phyloP scores from a whole-genome alignment of 2,113 vertebrate genomes.

The Vulpes ferrilata region DNA sequence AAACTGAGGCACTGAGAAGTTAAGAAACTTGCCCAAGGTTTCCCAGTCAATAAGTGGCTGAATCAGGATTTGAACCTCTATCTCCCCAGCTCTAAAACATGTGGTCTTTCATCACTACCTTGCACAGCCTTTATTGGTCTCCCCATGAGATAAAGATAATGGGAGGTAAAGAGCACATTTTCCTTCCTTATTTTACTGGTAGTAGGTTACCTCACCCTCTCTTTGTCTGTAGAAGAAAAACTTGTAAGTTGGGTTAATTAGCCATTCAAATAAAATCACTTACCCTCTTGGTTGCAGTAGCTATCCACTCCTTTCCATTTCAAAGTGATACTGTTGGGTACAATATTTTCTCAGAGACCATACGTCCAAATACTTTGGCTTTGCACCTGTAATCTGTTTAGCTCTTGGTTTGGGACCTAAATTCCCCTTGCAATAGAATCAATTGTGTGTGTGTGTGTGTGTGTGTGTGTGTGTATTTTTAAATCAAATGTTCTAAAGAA shows the following conservation, averaged over 20 bases:
- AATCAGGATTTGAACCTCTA: background rate
- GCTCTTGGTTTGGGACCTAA: background rate
- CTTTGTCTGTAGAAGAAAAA: conserved; percentile 60
- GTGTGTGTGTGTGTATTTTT: background rate
- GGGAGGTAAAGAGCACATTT: background rate
- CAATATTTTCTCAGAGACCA: background rate
- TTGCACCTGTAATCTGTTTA: background rate
- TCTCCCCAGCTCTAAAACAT: background rate
- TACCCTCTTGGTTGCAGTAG: background rate
- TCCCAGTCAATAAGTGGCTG: background rate
- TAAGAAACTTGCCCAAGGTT: background rate
- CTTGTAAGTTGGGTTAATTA: conserved; percentile 70
- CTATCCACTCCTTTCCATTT: background rate
- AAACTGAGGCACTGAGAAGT: background rate
- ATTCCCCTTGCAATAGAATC: conserved; percentile 12
- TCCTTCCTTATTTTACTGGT: conserved; percentile 35
- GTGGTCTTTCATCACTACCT: background rate
- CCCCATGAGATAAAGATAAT: background rate
- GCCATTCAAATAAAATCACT: conserved; percentile 77
- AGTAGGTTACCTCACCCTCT: conserved; percentile 36
- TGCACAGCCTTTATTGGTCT: background rate
- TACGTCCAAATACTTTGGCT: background rate
- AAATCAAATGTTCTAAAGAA: conserved; percentile 28
- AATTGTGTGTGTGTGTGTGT: background rate
- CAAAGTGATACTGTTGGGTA: background rate